Evolutionary conservation across 2,888 invertebrate species (phyloP), one percentile per base, ranked within the genome.

Genomic region (Sinohyriopsis cumingii): DNA sequence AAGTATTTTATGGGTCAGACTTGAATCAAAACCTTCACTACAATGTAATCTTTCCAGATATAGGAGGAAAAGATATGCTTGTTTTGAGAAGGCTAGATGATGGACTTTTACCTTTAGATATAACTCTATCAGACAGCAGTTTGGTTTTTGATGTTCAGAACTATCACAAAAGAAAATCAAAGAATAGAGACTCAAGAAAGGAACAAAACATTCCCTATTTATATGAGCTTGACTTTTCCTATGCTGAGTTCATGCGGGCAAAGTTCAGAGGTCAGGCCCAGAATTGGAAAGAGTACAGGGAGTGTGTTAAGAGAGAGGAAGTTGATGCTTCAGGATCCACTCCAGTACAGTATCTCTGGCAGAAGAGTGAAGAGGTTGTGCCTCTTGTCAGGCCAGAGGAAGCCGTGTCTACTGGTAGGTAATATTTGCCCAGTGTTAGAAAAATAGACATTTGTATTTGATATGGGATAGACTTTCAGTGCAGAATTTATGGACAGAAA

Each of bases 201-300:
- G 65, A 66, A 45, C 67, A 66, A 22, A 68, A 67, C 25, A 66
- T 71, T 5, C 45, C 45, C 45, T 45, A 45, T 45, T 45, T 45
- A 45, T 68, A 71, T 24, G 65, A 73, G 5, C 65, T 84, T 55
- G 71, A 83, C 24, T 86, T 83, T 77, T 86, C 86, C 5, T 82
- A 79, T 59, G 63, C 76, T 25, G 75, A 78, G 20, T 75, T 76
- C 62, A 72, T 75, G 63, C 70, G 54, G 55, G 57, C 19, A 68
- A 66, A 55, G 67, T 59, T 45, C 76, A 69, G 24, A 71, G 78
- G 61, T 63, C 78, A 28, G 56, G 83, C 82, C 57, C 65, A 65
- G 45, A 88, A 82, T 73, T 88, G 88, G 88, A 68, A 66, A 22
- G 86, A 87, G 55, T 86, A 84, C 68, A 86, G 86, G 69, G 45